Conservation (phyloP, 2,888 invertebrate species). For the Euproctis similis region DNA sequence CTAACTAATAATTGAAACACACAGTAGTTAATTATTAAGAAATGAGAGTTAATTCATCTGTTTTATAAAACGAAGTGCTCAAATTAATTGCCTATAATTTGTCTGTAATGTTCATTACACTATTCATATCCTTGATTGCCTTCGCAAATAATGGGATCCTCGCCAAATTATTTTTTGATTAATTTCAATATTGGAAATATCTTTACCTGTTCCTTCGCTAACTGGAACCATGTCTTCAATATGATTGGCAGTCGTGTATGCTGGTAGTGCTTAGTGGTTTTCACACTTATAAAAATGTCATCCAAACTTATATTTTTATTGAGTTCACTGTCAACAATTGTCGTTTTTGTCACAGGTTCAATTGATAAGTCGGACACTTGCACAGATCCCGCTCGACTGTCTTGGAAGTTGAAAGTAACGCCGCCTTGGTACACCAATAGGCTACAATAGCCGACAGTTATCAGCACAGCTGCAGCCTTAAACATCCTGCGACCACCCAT, state of each 20-base stretch:
- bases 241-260: conserved; percentile 88
- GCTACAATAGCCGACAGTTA: conserved; percentile 77
- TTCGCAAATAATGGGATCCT: too few species aligned
- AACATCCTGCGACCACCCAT: conserved; percentile 67
- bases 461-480: conserved; percentile 68
- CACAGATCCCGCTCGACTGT: conserved; percentile 57
- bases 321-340: conserved; percentile 48
- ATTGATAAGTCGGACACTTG: conserved; percentile 62
- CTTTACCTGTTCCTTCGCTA: conserved; percentile 91
- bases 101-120: too few species aligned
- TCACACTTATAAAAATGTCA: conserved; percentile 96
- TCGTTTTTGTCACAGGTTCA: conserved; percentile 71
- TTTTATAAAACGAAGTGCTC: too few species aligned
- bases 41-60: too few species aligned
- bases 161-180: too few species aligned
- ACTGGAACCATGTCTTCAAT: conserved; percentile 95
- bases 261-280: conserved; percentile 94
- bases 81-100: too few species aligned
- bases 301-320: conserved; percentile 80
- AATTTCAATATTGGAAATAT: too few species aligned
- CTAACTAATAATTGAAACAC: too few species aligned
- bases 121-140: too few species aligned
- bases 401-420: conserved; percentile 66
- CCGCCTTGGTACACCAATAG: conserved; percentile 78
- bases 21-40: too few species aligned